phyloP scores from a whole-genome alignment of 2,888 invertebrate species.

The Sepiola atlantica region DNA sequence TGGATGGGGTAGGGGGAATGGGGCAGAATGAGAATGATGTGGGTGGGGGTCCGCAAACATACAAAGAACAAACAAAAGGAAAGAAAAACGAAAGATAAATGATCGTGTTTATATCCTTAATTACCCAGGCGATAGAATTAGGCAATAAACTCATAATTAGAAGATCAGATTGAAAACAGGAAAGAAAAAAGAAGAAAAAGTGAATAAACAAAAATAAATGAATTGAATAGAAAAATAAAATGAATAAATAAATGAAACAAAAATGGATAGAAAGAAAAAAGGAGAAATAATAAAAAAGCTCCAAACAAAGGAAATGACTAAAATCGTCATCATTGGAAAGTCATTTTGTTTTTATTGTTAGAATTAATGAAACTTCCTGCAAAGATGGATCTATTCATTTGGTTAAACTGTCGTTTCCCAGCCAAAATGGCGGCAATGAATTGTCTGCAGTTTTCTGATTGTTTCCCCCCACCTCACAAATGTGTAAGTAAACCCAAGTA shows the following conservation, averaged over 20 bases:
- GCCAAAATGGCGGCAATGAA: too few relatives aligned
- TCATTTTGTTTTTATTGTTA: background rate
- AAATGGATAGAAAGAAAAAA: background rate
- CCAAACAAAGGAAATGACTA: background rate
- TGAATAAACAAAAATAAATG: background rate
- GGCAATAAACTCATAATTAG: background rate
- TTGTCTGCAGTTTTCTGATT: too few relatives aligned
- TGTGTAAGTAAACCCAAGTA: too few relatives aligned
- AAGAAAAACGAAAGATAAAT: background rate
- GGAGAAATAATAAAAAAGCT: background rate
- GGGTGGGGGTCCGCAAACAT: background rate
- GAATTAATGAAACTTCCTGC: background rate
- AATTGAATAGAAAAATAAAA: too few relatives aligned
- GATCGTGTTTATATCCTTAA: slow-evolving; percentile 22
- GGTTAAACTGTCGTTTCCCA: too few relatives aligned
- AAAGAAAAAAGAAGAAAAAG: too few relatives aligned
- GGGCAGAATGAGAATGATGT: background rate
- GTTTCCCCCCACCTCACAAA: too few relatives aligned
- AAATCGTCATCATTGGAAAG: background rate
- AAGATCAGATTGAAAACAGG: background rate
- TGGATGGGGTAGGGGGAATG: background rate
- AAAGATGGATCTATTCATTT: background rate
- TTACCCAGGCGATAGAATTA: background rate
- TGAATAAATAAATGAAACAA: background rate
- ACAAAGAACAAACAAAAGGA: background rate